Conservation (phyloP, 2,888 invertebrate species). For the Temnothorax rugatulus region DNA sequence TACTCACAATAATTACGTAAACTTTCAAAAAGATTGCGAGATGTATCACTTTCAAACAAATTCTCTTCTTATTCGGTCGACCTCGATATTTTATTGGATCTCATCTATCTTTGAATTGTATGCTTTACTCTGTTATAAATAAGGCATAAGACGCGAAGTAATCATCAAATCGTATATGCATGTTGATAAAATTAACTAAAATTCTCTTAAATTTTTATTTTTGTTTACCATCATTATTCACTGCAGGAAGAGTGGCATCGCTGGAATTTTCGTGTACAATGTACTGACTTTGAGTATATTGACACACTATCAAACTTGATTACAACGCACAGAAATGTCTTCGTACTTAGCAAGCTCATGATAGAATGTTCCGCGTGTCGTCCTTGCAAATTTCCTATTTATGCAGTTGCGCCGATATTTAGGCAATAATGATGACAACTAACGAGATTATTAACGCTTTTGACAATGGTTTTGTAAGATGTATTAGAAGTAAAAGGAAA, state of each 20-base stretch:
- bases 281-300: neutral
- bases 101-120: no score
- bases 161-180: neutral
- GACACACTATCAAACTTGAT: neutral
- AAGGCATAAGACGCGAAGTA: no score
- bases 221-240: neutral
- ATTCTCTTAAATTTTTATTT: neutral
- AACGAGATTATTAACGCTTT: neutral
- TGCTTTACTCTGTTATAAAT: no score
- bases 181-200: neutral
- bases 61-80: no score
- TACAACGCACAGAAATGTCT: no score
- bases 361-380: neutral
- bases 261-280: no score
- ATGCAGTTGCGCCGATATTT: neutral
- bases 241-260: no score
- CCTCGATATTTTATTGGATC: no score
- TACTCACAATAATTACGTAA: no score
- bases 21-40: no score
- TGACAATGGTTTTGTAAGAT: neutral
- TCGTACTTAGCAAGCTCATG: neutral
- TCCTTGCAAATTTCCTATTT: neutral
- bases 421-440: neutral
- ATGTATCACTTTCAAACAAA: neutral
- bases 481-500: no score